phyloP scores from a whole-genome alignment of 2,797 vertebrate species.

The Enteromius anoplus region DNA sequence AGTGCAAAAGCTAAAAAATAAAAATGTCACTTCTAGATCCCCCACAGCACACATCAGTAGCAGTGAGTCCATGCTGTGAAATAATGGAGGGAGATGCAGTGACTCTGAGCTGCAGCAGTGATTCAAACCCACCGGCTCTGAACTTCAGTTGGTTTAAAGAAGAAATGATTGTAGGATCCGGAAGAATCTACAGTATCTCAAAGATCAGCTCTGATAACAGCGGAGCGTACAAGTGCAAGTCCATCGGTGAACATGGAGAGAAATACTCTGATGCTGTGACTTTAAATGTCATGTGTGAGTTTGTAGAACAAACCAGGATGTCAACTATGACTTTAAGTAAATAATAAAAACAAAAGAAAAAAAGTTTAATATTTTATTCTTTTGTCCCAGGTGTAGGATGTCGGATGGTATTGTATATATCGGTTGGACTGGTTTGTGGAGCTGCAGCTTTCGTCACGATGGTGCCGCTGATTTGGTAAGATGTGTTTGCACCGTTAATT shows the following conservation, averaged over 20 bases:
- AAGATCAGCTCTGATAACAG: too few relatives aligned
- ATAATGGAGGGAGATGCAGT: not conserved
- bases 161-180: not conserved
- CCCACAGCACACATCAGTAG: not conserved
- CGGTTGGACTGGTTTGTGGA: not conserved
- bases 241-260: too few relatives aligned
- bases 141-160: conserved; percentile 15
- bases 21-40: not conserved
- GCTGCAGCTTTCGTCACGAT: not conserved
- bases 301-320: too few relatives aligned
- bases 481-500: not conserved
- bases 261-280: too few relatives aligned
- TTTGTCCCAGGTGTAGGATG: not conserved
- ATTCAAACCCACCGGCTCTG: not conserved
- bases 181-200: too few relatives aligned
- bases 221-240: too few relatives aligned
- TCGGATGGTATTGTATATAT: not conserved
- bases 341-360: too few relatives aligned
- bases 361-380: not conserved
- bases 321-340: too few relatives aligned
- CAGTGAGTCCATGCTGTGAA: not conserved
- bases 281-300: too few relatives aligned
- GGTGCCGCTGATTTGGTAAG: not conserved
- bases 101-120: not conserved
- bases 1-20: too few relatives aligned